These are phyloP conservation scores for Oryctolagus cuniculus DNA, from an alignment of 2,113 vertebrate genomes.

Conservation along the genomic window mOryCun1.1 NC_091453.1:21988001-21988500, in stretches of 20 bases:
- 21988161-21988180: not conserved
- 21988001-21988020: not conserved
- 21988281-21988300: not conserved
- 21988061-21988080: no score
- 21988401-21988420: not conserved
- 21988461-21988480: not conserved
- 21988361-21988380: not conserved
- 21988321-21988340: not conserved
- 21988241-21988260: not conserved
- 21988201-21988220: not conserved
- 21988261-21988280: not conserved
- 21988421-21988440: not conserved
- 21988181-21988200: not conserved
- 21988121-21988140: not conserved
- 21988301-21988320: not conserved
- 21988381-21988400: not conserved
- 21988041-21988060: not conserved
- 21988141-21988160: not conserved
- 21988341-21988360: not conserved
- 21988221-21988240: not conserved
- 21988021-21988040: not conserved
- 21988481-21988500: not conserved
- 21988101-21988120: not conserved
- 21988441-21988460: not conserved
- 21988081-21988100: not conserved